Evolutionary conservation across 1,140 invertebrate species (phyloP).

Genomic region (Zeugodacus cucurbitae): DNA sequence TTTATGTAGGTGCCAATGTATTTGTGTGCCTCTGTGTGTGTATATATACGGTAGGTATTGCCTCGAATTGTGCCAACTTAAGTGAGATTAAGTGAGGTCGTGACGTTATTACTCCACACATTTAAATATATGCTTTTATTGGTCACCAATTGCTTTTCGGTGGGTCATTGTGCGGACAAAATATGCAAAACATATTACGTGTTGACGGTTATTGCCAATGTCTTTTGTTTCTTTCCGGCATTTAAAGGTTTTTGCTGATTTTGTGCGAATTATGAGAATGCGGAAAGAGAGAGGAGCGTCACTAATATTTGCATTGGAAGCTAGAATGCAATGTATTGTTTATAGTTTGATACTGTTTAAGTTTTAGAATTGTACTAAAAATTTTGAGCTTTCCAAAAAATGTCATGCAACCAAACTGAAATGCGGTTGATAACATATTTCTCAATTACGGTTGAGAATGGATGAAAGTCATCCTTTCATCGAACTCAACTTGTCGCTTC

Average conservation of each 20-base stretch:
- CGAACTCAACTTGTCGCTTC: too few species aligned
- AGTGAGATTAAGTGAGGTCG: conserved; percentile 9
- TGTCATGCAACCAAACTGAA: too few species aligned
- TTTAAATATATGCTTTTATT: background rate
- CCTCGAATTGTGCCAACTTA: background rate
- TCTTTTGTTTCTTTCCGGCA: background rate
- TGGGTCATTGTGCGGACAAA: background rate
- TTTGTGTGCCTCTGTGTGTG: background rate
- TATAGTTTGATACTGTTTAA: background rate
- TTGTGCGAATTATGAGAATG: too few species aligned
- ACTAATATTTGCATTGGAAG: too few species aligned
- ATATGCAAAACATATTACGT: background rate
- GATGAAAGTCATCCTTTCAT: too few species aligned
- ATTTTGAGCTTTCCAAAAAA: too few species aligned
- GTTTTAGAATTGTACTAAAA: background rate
- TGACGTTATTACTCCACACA: background rate
- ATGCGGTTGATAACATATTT: too few species aligned
- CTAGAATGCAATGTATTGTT: background rate
- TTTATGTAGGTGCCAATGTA: background rate
- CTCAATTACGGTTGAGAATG: too few species aligned
- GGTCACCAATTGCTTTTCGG: background rate
- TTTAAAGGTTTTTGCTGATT: background rate
- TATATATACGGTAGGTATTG: background rate
- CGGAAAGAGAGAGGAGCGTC: too few species aligned
- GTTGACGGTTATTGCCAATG: background rate